Percentiles rank a stretch among this genome's conserved stretches.
These are phyloP conservation scores for Batillaria attramentaria DNA, from an alignment of 1,140 invertebrate genomes.

Conservation along the genomic window DNA sequence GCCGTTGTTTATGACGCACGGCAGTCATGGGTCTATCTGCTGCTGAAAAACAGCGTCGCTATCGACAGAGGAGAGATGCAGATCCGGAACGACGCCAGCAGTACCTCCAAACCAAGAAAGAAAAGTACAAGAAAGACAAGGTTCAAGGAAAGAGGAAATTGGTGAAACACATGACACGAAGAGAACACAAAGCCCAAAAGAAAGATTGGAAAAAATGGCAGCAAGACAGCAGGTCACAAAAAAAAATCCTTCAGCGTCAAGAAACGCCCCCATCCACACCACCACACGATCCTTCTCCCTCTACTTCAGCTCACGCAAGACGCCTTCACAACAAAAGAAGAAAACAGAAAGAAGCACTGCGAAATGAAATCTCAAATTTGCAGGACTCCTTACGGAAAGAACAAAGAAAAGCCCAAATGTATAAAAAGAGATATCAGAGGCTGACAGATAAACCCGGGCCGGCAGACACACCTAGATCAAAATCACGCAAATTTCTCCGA, in stretches of 20 bases:
- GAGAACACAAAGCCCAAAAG: conserved; percentile 3
- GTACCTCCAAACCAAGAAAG: not conserved
- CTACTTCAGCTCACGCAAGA: not conserved
- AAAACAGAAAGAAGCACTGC: not conserved
- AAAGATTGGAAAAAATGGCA: conserved; percentile 1
- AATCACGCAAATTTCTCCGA: not conserved
- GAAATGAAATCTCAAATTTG: not conserved
- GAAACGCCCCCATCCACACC: not conserved
- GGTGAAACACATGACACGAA: conserved; percentile 1
- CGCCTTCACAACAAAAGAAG: not conserved
- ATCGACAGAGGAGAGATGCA: not conserved
- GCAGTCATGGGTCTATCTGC: conserved; percentile 12
- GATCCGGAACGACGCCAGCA: not conserved
- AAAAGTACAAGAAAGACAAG: conserved; percentile 11
- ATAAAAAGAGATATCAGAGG: not conserved
- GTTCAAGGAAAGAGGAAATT: not conserved
- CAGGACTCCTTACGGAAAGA: not conserved
- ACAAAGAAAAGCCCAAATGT: not conserved
- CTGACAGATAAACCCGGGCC: conserved; percentile 4
- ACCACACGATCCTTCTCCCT: not conserved
- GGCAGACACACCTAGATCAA: conserved; percentile 6
- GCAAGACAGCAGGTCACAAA: not conserved
- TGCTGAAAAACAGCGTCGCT: conserved; percentile 1
- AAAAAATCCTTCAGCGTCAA: not conserved
- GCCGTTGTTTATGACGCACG: too few relatives aligned